Percentiles rank a stretch among this genome's conserved stretches.
phyloP scores from a whole-genome alignment of 2,797 vertebrate species.

The Streptopelia turtur region DNA sequence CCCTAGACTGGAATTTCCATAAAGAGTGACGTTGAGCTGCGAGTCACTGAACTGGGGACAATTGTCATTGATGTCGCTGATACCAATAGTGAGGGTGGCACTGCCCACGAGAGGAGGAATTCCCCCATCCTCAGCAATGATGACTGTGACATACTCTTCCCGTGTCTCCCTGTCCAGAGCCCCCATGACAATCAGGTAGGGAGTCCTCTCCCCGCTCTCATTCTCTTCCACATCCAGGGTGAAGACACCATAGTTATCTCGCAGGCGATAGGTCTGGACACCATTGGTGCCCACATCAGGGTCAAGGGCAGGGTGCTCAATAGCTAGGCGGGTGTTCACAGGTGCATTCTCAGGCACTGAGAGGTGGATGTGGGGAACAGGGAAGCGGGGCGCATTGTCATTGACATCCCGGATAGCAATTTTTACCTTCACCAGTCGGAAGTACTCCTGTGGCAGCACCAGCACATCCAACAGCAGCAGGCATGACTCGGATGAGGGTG shows the following conservation, averaged over 20 bases:
- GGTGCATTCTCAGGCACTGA: slow-evolving; percentile 92
- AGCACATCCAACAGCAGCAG: slow-evolving; percentile 91
- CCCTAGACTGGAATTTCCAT: slow-evolving; percentile 90
- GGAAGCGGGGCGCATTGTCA: slow-evolving; percentile 92
- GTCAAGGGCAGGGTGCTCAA: slow-evolving; percentile 94
- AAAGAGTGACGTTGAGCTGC: slow-evolving; percentile 88
- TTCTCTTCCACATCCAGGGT: slow-evolving; percentile 96
- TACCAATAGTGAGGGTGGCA: slow-evolving; percentile 90
- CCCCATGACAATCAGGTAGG: slow-evolving; percentile 93
- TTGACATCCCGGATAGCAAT: slow-evolving; percentile 93
- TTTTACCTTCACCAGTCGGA: slow-evolving; percentile 95
- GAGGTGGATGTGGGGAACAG: slow-evolving; percentile 86
- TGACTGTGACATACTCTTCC: slow-evolving; percentile 91
- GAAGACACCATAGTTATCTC: slow-evolving; percentile 92
- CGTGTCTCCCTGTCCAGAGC: slow-evolving; percentile 89
- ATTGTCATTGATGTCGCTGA: slow-evolving; percentile 97
- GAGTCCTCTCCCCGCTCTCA: slow-evolving; percentile 92
- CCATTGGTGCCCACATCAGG: slow-evolving; percentile 87
- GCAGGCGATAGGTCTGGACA: slow-evolving; percentile 94
- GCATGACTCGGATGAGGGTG: slow-evolving; percentile 78
- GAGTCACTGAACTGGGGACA: slow-evolving; percentile 91
- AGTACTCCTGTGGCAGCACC: slow-evolving; percentile 94
- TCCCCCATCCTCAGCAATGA: slow-evolving; percentile 94
- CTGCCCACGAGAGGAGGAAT: slow-evolving; percentile 89
- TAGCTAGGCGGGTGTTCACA: slow-evolving; percentile 88